These are phyloP conservation scores for Cottus gobio DNA, from an alignment of 2,113 vertebrate genomes.

Conservation along the genomic window DNA sequence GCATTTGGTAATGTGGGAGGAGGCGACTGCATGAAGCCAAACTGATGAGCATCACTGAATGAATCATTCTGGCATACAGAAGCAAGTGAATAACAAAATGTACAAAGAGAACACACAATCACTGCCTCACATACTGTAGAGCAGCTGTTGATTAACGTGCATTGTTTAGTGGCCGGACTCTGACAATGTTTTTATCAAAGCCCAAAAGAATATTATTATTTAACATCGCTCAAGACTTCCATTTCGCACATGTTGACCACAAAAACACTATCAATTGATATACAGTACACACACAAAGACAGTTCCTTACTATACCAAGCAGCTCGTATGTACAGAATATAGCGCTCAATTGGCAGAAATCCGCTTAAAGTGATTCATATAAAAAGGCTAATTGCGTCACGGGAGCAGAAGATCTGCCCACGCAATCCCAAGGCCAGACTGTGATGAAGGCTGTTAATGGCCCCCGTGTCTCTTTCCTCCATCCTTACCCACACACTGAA, in stretches of 20 bases:
- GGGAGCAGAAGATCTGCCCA: slow-evolving; percentile 73
- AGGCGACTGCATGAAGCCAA: slow-evolving; percentile 61
- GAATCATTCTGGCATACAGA: slow-evolving; percentile 70
- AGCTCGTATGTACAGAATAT: slow-evolving; percentile 46
- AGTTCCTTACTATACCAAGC: slow-evolving; percentile 12
- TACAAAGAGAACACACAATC: slow-evolving; percentile 47
- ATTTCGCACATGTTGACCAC: slow-evolving; percentile 13
- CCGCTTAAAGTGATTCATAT: slow-evolving; percentile 63
- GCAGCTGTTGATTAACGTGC: slow-evolving; percentile 24
- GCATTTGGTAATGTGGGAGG: slow-evolving; percentile 79
- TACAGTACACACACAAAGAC: slow-evolving; percentile 22
- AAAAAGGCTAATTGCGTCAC: slow-evolving; percentile 78
- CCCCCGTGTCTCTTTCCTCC: slow-evolving; percentile 52
- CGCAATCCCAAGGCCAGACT: slow-evolving; percentile 71
- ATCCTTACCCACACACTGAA: slow-evolving; percentile 51
- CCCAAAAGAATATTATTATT: not conserved
- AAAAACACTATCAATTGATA: slow-evolving; percentile 28
- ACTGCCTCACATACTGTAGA: not conserved
- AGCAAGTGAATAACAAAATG: slow-evolving; percentile 61
- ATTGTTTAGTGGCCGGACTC: slow-evolving; percentile 15
- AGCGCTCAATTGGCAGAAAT: slow-evolving; percentile 56
- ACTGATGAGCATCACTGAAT: slow-evolving; percentile 64
- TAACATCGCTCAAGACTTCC: not conserved
- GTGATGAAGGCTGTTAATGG: slow-evolving; percentile 72
- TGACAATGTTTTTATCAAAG: slow-evolving; percentile 13